Base-by-base conservation (phyloP, 1,140 invertebrate genomes). In the Euschistus heros region DNA sequence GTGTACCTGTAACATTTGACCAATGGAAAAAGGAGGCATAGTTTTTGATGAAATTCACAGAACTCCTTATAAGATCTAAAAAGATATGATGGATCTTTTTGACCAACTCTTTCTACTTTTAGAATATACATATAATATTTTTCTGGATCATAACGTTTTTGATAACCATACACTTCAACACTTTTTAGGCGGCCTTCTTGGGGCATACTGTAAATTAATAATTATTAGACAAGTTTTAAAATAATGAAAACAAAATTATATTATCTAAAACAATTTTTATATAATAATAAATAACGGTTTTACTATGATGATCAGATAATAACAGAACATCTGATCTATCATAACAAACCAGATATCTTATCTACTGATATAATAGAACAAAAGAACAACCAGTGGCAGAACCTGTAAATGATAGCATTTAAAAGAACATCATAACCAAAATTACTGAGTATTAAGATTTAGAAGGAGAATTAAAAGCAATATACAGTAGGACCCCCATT, bases 41-140 rank as follows among this genome's bases (percentile, higher is more conserved):
- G 78, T 78, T 97, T 98, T 72, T 94, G 88, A 75, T 98, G 89
- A 65, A 99, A 88, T 77, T 98, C 96, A 18, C 88, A 87, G 76
- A 98, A 98, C 76, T 99, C 95, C 71, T 92, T 91, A 76, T 95
- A 98, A 0, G 91, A 91, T 62, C 96, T 84, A 74, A 95, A 94
- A 33, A 98, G 78, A 72, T 90, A 87, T 61, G 87, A 85, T 0
- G 91, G 86, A 72, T 94, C 91, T 10, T 83, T 82, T 73, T 94
- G 87, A 64, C 86, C 86, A 70, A 89, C 88, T 64, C 96, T 80
- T 70, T 87, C 86, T 52, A 99, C 88, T 70, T 86, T 83, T 52
- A 98, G 76, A 70, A 95, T 89, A 75, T 96, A 99, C 72, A 97
- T 92, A 76, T 99, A 99, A 79, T 96, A 94, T 79, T 98, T 98